Evolutionary conservation across 2,113 vertebrate species (phyloP), one percentile per base, ranked within the genome.

Genomic region (Notiomystis cincta): DNA sequence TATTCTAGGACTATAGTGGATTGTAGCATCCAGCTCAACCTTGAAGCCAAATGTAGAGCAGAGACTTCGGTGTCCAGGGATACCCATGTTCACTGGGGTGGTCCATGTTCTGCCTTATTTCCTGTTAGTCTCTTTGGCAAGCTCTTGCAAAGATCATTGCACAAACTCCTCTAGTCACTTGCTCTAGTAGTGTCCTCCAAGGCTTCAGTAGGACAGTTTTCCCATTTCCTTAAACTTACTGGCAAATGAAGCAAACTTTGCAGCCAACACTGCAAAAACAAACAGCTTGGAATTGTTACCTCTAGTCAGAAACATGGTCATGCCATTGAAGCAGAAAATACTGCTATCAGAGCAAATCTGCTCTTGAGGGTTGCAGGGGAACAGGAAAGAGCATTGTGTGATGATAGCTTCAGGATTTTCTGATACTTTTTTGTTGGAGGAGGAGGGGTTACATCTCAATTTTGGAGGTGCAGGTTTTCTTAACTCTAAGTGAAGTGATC

Each of bases 241-340:
- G 45, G n/a, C 25, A 77, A 9, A 3, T 60, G 14, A 72, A 81
- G 24, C 31, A 81, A 40, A 35, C 25, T 50, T 47, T 35, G 66
- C 66, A 72, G 28, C 13, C 50, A 80, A 15, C 3, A 11, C 19
- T 65, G 58, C 60, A 61, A 48, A 61, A 90, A 11, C 3, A 54
- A 50, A 23, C 45, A n/a, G 23, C 0, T 0, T 60, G 40, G 28
- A 22, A 30, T 7, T 84, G 37, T 48, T 73, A 21, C 45, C n/a
- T 50, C 44, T 17, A 15, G 10, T 58, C 40, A 88, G 75, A 76
- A 79, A 53, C 2, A 4, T 7, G 27, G 65, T 75, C 4, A 2
- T 53, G 31, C 25, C 51, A 11, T 2, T 37, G 38, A 78, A 70
- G 28, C 7, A 42, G 13, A 11, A 44, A 78, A 18, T 1, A 1